Evolutionary conservation across 2,797 vertebrate species (phyloP), one percentile per base, ranked within the genome.

Genomic region (Schizothorax lantsangensis): DNA sequence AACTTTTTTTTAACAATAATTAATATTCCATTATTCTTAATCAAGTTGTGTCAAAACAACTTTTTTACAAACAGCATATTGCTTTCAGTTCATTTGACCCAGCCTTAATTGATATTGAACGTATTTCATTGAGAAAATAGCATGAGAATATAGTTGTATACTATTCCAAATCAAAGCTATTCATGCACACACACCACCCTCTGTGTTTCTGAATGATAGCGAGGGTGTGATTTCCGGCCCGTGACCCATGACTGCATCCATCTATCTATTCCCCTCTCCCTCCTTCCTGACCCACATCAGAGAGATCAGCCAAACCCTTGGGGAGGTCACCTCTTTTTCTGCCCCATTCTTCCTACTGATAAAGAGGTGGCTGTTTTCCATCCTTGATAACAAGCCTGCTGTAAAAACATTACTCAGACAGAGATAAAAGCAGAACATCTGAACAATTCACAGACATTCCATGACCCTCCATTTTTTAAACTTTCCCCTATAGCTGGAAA

Each of bases 181-280:
- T 26, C 26, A 71, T 12, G 59, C 38, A 64, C 52, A 66, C 19
- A 49, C 54, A 68, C 66, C 69, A 71, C 26, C 6, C 49, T 64
- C 40, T 38, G 23, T 66, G 36, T 21, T 77, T 64, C 26, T 54
- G 68, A 86, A 84, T 84, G 72, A 89, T 83, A 49, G 86, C 49
- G 2, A 84, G 86, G 81, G 81, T 73, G 86, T 86, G 86, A 81
- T 86, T 88, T 90, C 89, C 79, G 3, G 62, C 84, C 43, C 26
- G 4, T 83, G 80, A 88, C 84, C 80, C 75, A 2, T 57, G 40
- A 68, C 64, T 40, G 26, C 80, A 81, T 43, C 59, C 80, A 88
- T 69, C 74, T 52, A 82, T 80, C 57, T 36, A 52, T 14, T 36
- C 40, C 23, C 71, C 38, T 30, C 62, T 81, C 47, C 75, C 57